Percentiles rank a stretch among this genome's conserved stretches.
These are phyloP conservation scores for Dexiosoma caninum DNA, from an alignment of 2,888 invertebrate species.

Conservation along the genomic window DNA sequence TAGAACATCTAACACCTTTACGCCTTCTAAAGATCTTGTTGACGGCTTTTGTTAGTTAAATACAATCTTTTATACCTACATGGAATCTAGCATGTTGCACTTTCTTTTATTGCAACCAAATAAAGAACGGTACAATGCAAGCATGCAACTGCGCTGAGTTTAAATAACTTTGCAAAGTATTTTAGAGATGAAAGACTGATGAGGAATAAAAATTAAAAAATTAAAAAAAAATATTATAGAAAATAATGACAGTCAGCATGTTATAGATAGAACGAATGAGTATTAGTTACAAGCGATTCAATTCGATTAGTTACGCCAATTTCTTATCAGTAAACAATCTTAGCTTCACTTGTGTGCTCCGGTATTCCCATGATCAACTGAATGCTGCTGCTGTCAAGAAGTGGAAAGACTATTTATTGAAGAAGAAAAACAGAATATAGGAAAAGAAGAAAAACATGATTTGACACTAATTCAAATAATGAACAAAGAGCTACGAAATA, in stretches of 20 bases:
- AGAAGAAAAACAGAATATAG: not conserved
- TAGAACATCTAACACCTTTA: conserved; percentile 49
- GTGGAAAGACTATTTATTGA: conserved; percentile 22
- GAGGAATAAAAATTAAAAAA: not conserved
- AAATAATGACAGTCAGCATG: conserved; percentile 4
- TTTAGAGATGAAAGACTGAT: not conserved
- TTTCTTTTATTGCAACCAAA: conserved; percentile 14
- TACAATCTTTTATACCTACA: conserved; percentile 3
- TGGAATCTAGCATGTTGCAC: not conserved
- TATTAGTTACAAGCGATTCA: conserved; percentile 60
- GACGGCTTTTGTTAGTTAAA: not conserved
- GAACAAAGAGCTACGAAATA: conserved; percentile 36
- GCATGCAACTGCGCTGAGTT: conserved; percentile 12
- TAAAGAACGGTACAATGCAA: conserved; percentile 43
- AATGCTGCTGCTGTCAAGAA: conserved; percentile 25
- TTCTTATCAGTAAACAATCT: conserved; percentile 59
- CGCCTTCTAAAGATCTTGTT: conserved; percentile 25
- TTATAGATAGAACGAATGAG: conserved; percentile 18
- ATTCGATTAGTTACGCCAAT: conserved; percentile 61
- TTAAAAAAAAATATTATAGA: not conserved
- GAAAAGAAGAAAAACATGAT: conserved; percentile 47
- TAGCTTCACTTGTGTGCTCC: not conserved
- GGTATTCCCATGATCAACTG: conserved; percentile 24
- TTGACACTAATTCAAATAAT: conserved; percentile 55
- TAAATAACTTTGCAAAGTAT: conserved; percentile 47